Evolutionary conservation across 2,113 vertebrate species (phyloP).

Genomic region (Dicerorhinus sumatrensis): DNA sequence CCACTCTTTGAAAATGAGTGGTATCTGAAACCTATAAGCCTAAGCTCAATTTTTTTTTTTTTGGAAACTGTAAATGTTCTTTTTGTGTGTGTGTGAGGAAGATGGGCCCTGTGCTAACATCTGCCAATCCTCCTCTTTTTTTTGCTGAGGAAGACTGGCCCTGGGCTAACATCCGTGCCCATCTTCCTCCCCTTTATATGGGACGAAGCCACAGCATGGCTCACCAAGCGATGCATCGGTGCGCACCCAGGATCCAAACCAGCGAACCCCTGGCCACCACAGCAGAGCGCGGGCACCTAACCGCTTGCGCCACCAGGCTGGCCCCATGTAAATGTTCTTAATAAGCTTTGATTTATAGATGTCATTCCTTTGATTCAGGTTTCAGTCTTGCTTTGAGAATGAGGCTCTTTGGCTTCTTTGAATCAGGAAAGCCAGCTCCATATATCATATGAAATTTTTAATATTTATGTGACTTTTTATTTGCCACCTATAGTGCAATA

Average conservation of each 20-base stretch:
- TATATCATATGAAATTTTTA: not conserved
- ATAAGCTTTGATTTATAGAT: not conserved
- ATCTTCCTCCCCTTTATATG: too few relatives aligned
- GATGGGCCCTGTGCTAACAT: too few relatives aligned
- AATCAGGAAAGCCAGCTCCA: not conserved
- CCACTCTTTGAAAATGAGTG: slow-evolving; percentile 38
- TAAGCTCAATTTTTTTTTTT: slow-evolving; percentile 12
- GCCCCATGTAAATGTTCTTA: not conserved
- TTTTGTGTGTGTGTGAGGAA: too few relatives aligned
- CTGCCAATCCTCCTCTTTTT: too few relatives aligned
- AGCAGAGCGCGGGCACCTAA: too few relatives aligned
- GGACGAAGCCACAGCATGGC: too few relatives aligned
- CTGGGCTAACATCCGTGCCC: too few relatives aligned
- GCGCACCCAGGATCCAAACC: too few relatives aligned
- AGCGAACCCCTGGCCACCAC: too few relatives aligned
- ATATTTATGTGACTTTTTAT: slow-evolving; percentile 1
- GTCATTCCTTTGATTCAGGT: not conserved
- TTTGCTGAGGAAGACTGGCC: too few relatives aligned
- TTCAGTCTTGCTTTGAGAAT: slow-evolving; percentile 15
- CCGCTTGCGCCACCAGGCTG: too few relatives aligned
- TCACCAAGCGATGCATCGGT: too few relatives aligned
- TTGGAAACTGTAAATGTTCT: not conserved
- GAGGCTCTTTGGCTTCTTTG: not conserved
- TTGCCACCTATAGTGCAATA: slow-evolving; percentile 13
- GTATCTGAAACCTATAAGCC: slow-evolving; percentile 13